A percentile compares a stretch with the other conserved stretches of the same genome.
phyloP scores from a whole-genome alignment of 2,113 vertebrate genomes.

The Pungitius pungitius region DNA sequence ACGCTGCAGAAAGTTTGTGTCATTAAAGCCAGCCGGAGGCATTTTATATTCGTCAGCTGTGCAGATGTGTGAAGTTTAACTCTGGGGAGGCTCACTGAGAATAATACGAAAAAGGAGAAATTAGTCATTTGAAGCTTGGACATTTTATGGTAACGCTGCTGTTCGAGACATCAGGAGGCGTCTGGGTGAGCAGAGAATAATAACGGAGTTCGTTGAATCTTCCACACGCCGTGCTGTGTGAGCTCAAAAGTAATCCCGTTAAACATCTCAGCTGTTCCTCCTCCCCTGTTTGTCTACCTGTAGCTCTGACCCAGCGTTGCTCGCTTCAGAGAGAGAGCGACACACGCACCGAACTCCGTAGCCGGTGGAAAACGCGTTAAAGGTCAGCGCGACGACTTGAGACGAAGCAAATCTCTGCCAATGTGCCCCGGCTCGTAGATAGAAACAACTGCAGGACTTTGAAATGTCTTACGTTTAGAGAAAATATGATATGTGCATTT shows the following conservation, averaged over 20 bases:
- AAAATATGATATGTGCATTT: no score
- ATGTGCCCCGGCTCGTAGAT: background rate
- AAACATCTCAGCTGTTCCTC: background rate
- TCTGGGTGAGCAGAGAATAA: background rate
- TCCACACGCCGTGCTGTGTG: background rate
- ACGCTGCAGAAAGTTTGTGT: background rate
- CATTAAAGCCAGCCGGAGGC: background rate
- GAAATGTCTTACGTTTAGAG: background rate
- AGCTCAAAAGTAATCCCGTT: slow-evolving; percentile 10
- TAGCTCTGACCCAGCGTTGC: background rate
- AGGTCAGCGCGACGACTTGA: background rate
- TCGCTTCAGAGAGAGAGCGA: background rate
- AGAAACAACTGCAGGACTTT: background rate
- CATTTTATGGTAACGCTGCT: background rate
- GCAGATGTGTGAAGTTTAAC: background rate
- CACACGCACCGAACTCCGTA: background rate
- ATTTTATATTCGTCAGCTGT: slow-evolving; percentile 5
- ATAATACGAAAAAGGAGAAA: background rate
- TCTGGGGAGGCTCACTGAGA: background rate
- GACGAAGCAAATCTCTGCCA: background rate
- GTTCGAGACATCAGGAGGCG: background rate
- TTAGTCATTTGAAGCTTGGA: background rate
- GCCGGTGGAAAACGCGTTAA: background rate
- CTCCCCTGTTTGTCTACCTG: background rate
- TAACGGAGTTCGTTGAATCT: background rate